These are phyloP conservation scores for Drosophila birchii DNA, from an alignment of 2,888 invertebrate genomes.

Conservation along the genomic window DNA sequence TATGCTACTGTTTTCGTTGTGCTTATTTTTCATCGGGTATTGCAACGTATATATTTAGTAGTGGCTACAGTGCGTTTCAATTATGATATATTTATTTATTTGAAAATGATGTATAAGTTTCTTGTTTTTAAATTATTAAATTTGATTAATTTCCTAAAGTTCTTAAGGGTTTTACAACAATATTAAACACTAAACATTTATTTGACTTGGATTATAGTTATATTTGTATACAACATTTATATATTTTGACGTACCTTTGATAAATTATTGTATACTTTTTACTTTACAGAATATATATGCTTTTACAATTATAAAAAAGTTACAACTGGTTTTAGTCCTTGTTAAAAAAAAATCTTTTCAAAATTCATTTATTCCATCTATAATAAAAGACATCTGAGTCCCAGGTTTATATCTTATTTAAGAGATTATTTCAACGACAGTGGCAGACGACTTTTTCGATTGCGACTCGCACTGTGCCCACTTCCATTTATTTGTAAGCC, in stretches of 20 bases:
- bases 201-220: too few relatives aligned
- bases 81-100: not conserved
- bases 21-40: conserved; percentile 45
- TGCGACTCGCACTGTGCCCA: conserved; percentile 24
- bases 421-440: not conserved
- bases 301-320: too few relatives aligned
- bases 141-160: not conserved
- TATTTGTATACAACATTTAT: too few relatives aligned
- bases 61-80: conserved; percentile 24
- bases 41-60: conserved; percentile 17
- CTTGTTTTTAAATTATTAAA: not conserved
- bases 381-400: not conserved
- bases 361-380: not conserved
- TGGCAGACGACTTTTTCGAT: not conserved
- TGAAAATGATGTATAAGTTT: not conserved
- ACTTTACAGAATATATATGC: too few relatives aligned
- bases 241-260: too few relatives aligned
- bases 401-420: not conserved
- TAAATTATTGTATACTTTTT: too few relatives aligned
- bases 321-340: not conserved
- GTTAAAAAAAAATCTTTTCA: not conserved
- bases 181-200: too few relatives aligned
- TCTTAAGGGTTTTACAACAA: too few relatives aligned
- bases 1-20: conserved; percentile 41
- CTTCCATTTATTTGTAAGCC: conserved; percentile 42